Conservation (phyloP, 2,797 vertebrate genomes). For the Artibeus jamaicensis region DNA sequence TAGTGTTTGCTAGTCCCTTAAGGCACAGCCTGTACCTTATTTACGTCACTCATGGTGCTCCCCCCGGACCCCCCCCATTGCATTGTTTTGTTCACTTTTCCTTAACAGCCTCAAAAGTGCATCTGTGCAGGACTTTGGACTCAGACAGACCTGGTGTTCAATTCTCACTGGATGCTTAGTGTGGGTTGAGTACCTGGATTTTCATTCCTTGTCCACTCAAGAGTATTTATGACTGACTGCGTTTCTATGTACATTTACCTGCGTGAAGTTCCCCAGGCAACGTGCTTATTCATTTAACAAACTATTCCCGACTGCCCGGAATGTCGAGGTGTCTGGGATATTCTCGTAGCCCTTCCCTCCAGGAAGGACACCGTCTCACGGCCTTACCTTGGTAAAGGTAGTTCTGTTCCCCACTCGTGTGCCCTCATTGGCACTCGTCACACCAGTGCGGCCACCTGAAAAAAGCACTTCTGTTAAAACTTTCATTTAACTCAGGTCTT, state of each 20-base stretch:
- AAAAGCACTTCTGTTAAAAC: not conserved
- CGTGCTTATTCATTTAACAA: not conserved
- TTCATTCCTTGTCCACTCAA: accelerated
- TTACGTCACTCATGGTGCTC: accelerated
- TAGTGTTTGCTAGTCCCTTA: not conserved
- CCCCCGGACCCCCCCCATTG: no score
- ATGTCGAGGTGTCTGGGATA: accelerated
- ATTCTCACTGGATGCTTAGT: accelerated
- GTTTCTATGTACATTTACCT: not conserved
- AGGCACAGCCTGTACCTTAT: accelerated
- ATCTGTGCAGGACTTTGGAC: not conserved
- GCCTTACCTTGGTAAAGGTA: not conserved
- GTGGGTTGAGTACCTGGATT: accelerated
- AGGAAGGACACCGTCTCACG: accelerated
- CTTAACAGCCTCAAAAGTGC: accelerated
- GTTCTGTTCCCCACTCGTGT: not conserved
- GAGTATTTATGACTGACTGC: not conserved
- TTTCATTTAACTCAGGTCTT: not conserved
- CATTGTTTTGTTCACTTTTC: not conserved
- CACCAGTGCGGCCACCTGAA: accelerated
- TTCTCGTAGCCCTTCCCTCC: no score
- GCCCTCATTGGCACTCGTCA: accelerated
- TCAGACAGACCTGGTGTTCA: not conserved
- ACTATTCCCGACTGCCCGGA: accelerated
- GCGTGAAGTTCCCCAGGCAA: not conserved